Base-by-base conservation (phyloP, 2,113 vertebrate genomes). In the Formicarius rufipectus region DNA sequence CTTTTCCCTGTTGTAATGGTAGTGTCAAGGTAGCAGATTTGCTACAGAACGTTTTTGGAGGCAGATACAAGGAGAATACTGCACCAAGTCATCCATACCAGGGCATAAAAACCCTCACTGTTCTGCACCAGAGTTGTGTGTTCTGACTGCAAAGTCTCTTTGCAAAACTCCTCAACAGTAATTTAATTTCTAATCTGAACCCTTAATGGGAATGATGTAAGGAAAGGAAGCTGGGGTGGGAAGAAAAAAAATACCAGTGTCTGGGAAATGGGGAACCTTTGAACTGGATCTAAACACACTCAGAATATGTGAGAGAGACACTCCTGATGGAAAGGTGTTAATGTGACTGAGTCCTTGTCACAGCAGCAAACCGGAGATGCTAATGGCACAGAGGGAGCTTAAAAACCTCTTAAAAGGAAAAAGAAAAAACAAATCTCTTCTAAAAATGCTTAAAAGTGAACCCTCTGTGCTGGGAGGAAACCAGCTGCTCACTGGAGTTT, bases 51-150 rank as follows among this genome's bases (percentile, higher is more conserved):
- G 0, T 64, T 88, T 77, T 20, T 40, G 60, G 72, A 91, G 68
- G 84, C 75, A 95, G 56, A 60, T 37, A 44, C 33, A 59, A 44
- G 76, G 60, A 53, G 50, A 87, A 50, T 50, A 30, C 58, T 84
- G 45, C 68, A 64, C 67, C 58, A 2, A 40, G 20, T 72, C 72
- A 64, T 30, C 64, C 60, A n/a, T 10, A 30, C 31, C 59, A 80
- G 74, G 74, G 90, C 40, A 52, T 50, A 39, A 71, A 52, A 93
- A 64, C 30, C 89, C 75, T 96, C 86, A 84, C 44, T 68, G 19
- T 89, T 93, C 68, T 67, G 84, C 94, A 75, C 95, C 93, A 96
- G 97, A 95, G 95, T 95, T 94, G 92, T 77, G 47, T 93, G 90
- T 92, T 91, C 74, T 79, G 52, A 94, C 97, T 96, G 60, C 93